Evolutionary conservation across 2,888 invertebrate species (phyloP).

Genomic region (Lamellibrachia satsuma): DNA sequence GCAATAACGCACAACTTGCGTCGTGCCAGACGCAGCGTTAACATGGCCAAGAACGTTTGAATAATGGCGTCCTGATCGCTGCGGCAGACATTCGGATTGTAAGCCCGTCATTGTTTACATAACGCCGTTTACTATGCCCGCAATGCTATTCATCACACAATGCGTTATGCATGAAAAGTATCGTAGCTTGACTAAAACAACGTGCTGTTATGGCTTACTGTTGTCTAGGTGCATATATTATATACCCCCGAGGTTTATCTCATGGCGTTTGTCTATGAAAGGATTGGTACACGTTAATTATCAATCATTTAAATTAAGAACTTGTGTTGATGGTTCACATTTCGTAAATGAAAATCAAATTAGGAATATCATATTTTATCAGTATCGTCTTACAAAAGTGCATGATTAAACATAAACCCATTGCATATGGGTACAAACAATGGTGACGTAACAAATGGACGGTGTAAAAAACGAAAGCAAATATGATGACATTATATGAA

Average conservation of each 20-base stretch:
- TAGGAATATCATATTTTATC: no score
- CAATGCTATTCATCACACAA: constrained; percentile 12
- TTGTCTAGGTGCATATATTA: background rate
- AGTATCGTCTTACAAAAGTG: no score
- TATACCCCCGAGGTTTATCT: background rate
- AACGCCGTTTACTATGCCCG: constrained; percentile 7
- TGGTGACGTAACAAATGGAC: no score
- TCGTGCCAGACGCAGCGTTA: background rate
- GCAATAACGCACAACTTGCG: constrained; percentile 4
- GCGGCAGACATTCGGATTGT: background rate
- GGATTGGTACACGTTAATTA: background rate
- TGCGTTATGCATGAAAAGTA: background rate
- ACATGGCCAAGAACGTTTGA: background rate
- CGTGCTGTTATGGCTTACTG: background rate
- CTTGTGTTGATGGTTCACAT: background rate
- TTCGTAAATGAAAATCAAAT: background rate
- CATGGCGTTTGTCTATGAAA: background rate
- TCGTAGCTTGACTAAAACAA: background rate
- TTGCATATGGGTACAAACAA: no score
- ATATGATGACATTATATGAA: no score
- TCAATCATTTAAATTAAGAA: background rate
- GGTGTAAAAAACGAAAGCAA: no score
- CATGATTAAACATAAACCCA: no score
- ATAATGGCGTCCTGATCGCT: background rate
- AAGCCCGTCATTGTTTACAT: background rate